A percentile compares a stretch with the other conserved stretches of the same genome.
Conservation (phyloP, 1,140 invertebrate species). For the Drosophila santomea region DNA sequence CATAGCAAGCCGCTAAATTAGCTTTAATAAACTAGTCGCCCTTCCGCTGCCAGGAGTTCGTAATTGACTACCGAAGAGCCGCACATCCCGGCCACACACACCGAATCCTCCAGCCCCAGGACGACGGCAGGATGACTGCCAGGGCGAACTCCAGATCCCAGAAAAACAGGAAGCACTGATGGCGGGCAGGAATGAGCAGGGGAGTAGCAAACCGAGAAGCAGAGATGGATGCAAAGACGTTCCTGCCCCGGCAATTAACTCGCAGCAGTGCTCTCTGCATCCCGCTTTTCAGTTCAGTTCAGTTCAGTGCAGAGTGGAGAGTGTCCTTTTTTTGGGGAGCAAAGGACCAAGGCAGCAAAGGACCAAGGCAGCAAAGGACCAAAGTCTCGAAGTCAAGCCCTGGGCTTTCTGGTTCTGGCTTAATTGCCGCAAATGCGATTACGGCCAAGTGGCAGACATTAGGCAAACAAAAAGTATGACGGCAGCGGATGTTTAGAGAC, state of each 20-base stretch:
- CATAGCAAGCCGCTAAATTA: neutral
- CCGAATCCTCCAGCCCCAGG: constrained; percentile 8
- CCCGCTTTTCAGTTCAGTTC: neutral
- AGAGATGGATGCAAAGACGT: constrained; percentile 58
- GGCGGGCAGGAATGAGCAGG: neutral
- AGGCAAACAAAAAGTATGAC: constrained; percentile 80
- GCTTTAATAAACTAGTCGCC: constrained; percentile 4
- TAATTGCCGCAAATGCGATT: constrained; percentile 83
- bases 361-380: neutral
- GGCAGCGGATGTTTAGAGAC: constrained; percentile 76
- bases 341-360: constrained; percentile 16
- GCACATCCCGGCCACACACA: constrained; percentile 22
- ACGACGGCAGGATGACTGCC: neutral
- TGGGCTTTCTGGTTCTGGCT: constrained; percentile 51
- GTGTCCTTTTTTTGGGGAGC: constrained; percentile 13
- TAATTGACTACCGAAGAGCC: constrained; percentile 19
- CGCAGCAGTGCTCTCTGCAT: constrained; percentile 36
- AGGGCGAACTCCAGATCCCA: neutral
- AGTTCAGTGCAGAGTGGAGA: neutral
- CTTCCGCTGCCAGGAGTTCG: neutral
- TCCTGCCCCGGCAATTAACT: constrained; percentile 66
- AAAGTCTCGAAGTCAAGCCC: constrained; percentile 70
- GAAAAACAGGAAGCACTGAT: neutral
- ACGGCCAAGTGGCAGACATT: constrained; percentile 80
- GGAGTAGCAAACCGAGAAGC: neutral